Base-by-base conservation (phyloP, 2,888 invertebrate genomes). In the Schizotus pectinicornis region DNA sequence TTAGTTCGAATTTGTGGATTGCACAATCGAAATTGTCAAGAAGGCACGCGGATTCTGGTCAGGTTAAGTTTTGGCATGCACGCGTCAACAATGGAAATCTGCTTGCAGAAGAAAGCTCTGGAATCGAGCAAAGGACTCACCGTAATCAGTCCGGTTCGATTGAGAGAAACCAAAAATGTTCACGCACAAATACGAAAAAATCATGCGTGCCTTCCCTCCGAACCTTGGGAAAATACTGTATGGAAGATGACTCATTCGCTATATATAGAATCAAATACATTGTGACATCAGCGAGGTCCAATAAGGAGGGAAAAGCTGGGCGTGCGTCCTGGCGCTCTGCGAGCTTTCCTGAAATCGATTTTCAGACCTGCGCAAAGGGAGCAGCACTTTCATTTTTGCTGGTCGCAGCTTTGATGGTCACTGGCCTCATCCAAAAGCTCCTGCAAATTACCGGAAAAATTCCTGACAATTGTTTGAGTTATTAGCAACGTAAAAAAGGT, bases 211-310 rank as follows among this genome's bases (percentile, higher is more conserved):
- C 69, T 65, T 67, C 70, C 61, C 69, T 63, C 48, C 62, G 68
- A 63, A 61, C 64, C 68, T 73, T 65, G 65, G 74, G 74, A 72
- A 74, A 77, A 77, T 72, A 77, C 78, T 79, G 77, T 75, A 70
- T 68, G 68, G 63, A 61, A 68, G 74, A 77, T 79, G 79, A 79
- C 66, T 79, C 79, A 79, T 76, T 74, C 67, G 65, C 68, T 74
- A 72, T 78, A 78, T 78, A 78, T 78, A 78, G 77, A 74, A 75
- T 70, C 69, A 62, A 68, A 67, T 68, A 67, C 62, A 60, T 56
- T 67, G 69, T 75, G 74, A 75, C 74, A 74, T 75, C 73, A 74
- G 71, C 59, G 65, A 61, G 61, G 64, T 64, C 76, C 74, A 75
- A 75, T 76, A 64, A 67, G 63, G 66, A 62, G 51, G 60, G 60